phyloP scores from a whole-genome alignment of 2,113 vertebrate species.

The Sitta europaea region DNA sequence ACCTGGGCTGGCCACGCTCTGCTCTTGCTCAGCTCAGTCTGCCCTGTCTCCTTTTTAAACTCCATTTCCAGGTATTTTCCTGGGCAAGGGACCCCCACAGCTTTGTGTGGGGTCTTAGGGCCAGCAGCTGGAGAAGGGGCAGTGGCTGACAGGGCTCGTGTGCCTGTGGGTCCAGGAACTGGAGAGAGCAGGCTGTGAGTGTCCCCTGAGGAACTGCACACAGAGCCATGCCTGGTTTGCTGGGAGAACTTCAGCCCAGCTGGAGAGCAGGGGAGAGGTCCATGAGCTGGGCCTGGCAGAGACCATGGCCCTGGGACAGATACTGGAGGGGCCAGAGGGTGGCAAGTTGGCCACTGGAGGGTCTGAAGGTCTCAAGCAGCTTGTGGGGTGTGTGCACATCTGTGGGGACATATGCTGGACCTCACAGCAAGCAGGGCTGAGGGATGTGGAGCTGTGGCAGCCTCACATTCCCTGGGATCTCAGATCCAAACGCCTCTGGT shows the following conservation, averaged over 20 bases:
- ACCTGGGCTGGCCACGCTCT: background rate
- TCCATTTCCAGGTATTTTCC: background rate
- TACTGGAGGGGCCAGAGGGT: background rate
- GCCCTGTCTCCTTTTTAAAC: background rate
- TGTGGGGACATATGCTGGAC: background rate
- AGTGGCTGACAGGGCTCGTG: accelerated
- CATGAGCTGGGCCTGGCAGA: accelerated
- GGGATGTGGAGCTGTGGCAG: background rate
- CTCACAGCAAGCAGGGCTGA: background rate
- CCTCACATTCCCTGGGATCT: background rate
- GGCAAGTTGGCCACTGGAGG: background rate
- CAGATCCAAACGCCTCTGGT: background rate
- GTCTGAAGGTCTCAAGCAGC: background rate
- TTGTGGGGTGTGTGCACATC: background rate
- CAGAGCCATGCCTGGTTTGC: accelerated
- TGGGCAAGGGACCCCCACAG: accelerated
- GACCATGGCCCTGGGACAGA: background rate
- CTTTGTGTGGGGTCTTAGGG: background rate
- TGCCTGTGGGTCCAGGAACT: background rate
- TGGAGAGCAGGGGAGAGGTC: background rate
- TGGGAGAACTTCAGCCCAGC: background rate
- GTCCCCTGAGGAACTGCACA: background rate
- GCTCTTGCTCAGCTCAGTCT: background rate
- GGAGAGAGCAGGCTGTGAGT: no score
- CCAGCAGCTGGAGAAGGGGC: background rate